Evolutionary conservation across 2,113 vertebrate genomes (phyloP), one percentile per base, ranked within the genome.

Genomic region (Phycodurus eques): DNA sequence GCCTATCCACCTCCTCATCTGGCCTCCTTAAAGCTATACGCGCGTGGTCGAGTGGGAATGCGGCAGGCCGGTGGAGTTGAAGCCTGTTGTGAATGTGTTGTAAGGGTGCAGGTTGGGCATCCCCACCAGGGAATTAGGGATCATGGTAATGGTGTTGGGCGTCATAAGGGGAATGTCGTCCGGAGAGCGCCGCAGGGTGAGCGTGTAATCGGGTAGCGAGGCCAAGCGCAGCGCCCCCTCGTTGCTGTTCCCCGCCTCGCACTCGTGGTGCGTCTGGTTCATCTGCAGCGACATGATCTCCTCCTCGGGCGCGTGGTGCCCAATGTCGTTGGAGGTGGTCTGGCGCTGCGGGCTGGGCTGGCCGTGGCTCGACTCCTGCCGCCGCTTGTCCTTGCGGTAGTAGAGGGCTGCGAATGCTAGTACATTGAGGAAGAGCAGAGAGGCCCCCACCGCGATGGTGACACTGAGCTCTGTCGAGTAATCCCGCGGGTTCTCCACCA

Each of bases 121-220:
- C 84, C 96, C 96, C 91, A 98, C 97, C 91, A 99, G 92, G 12
- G 97, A 99, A 88, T 99, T 99, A 87, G 98, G 98, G 79, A 99
- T 99, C 96, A 99, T 99, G 84, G 97, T 99, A 91, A 99, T 98
- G 87, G 98, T 99, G 91, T 98, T 99, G 83, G 96, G 97, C 49
- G 96, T 98, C 96, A 99, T 97, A 73, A 99, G 96, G 0, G 98
- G 98, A 85, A 99, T 98, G 93, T 99, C 98, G 0, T 99, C 97
- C 0, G 97, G 98, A 8, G 97, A 99, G 78, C 98, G 96, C 66
- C 97, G 93, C 87, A 99, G 90, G 15, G 98, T 98, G 85, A 99
- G 94, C 0, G 97, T 96, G 90, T 99, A 99, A 92, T 99, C 98
- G 0, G 98, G 97, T 73, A 98, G 92, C 2, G 96, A 89, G 1